Conservation (phyloP, 2,113 vertebrate species). For the Corythaixoides concolor region DNA sequence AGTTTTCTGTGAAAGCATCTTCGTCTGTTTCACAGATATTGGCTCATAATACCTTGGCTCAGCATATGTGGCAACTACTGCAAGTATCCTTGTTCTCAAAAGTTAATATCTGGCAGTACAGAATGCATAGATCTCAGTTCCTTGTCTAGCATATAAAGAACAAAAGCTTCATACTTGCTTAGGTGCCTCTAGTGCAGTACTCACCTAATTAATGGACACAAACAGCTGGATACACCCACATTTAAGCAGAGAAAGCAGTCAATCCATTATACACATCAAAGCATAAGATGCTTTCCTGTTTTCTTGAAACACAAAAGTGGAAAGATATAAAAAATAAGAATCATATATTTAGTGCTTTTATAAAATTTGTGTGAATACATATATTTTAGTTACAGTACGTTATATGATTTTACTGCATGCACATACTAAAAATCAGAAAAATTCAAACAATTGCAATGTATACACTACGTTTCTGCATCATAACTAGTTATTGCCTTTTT, state of each 20-base stretch:
- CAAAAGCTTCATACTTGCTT: not conserved
- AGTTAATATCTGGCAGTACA: not conserved
- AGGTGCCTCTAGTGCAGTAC: not conserved
- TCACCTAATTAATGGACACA: not conserved
- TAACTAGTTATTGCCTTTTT: not conserved
- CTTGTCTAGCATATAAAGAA: not conserved
- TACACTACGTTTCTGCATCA: not conserved
- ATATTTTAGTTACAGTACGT: not conserved
- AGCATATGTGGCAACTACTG: not conserved
- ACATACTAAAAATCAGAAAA: not conserved
- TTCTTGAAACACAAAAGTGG: not conserved
- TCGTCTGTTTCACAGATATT: not conserved
- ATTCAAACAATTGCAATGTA: not conserved
- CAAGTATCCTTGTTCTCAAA: not conserved
- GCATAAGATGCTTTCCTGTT: not conserved
- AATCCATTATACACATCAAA: not conserved
- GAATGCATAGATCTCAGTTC: not conserved
- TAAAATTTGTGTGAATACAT: not conserved
- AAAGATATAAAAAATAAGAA: not conserved
- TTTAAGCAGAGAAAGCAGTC: not conserved
- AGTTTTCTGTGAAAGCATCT: not conserved
- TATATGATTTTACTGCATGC: not conserved
- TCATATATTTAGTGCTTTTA: not conserved
- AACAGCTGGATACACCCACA: not conserved
- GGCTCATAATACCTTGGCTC: not conserved